Base-by-base conservation (phyloP, 2,797 vertebrate genomes). In the Tamandua tetradactyla region DNA sequence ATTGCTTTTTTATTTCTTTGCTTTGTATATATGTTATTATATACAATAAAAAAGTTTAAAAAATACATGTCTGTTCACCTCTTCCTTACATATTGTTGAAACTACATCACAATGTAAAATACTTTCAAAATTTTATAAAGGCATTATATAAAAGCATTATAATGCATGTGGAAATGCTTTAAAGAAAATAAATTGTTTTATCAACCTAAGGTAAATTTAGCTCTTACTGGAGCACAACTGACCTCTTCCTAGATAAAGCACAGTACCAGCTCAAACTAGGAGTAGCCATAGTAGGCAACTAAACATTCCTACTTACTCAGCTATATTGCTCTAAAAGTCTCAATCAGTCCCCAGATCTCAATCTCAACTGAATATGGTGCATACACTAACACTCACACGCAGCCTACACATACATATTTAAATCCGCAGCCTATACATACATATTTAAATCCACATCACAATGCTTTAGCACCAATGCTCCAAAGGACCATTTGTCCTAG, bases 91-190 rank as follows among this genome's bases (percentile, higher is more conserved):
- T 71, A 17, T 32, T 93, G 14, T 59, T 95, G 72, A 87, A 89
- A 15, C 3, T 42, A 93, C 78, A 14, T 71, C 55, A 74, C 71
- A 84, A 84, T 18, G 61, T 95, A 62, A 95, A 94, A 82, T 68
- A 79, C 44, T 94, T 84, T 8, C n/a, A 22, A 64, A 84, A 22
- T 42, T 7, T 66, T 49, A 22, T 55, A 55, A 22, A 59, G 81
- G 25, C 42, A 10, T 66, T 49, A 22, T 55, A 55, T 22, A 55
- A 20, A 55, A 55, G 55, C 55, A 22, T 55, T 55, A 87, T 72
- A 85, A 85, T 20, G 78, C 9, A 18, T 4, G 13, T 14, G 32
- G 7, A 94, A 72, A 44, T 55, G 8, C 40, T 68, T 91, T 59
- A 78, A 57, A 66, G 76, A 66, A 87, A 30, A 44, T 35, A 79